Conservation (phyloP, 2,113 vertebrate species). For the Propithecus coquereli region DNA sequence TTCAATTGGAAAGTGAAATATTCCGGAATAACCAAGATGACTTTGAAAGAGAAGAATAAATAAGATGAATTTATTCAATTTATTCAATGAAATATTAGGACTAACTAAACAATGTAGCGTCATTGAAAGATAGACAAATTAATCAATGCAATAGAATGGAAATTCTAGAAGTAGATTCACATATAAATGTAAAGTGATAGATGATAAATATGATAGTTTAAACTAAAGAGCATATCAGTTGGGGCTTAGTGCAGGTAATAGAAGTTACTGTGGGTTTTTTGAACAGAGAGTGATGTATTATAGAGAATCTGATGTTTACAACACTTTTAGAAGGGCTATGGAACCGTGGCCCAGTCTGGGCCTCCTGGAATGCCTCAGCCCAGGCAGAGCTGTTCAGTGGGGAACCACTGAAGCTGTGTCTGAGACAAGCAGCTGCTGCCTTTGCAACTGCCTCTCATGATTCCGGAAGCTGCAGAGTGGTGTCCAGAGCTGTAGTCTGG, state of each 20-base stretch:
- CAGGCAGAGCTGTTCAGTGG: neutral
- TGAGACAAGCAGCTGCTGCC: neutral
- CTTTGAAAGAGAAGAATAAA: neutral
- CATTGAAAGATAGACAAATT: neutral
- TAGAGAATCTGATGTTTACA: neutral
- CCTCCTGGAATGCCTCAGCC: neutral
- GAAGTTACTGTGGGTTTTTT: neutral
- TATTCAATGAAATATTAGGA: neutral
- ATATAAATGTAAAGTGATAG: neutral
- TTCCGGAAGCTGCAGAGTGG: neutral
- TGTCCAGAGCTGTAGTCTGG: neutral
- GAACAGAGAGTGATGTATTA: neutral
- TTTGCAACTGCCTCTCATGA: neutral
- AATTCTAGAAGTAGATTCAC: neutral
- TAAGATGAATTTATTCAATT: neutral
- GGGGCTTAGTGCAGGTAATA: neutral
- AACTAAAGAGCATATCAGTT: neutral
- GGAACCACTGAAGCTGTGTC: neutral
- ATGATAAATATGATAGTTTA: neutral
- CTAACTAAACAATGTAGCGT: neutral
- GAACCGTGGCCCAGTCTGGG: neutral
- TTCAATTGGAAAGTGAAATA: neutral
- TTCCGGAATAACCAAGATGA: neutral
- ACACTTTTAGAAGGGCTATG: neutral
- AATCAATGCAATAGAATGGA: neutral